Base-by-base conservation (phyloP, 2,113 vertebrate species). In the Herpailurus yagouaroundi region DNA sequence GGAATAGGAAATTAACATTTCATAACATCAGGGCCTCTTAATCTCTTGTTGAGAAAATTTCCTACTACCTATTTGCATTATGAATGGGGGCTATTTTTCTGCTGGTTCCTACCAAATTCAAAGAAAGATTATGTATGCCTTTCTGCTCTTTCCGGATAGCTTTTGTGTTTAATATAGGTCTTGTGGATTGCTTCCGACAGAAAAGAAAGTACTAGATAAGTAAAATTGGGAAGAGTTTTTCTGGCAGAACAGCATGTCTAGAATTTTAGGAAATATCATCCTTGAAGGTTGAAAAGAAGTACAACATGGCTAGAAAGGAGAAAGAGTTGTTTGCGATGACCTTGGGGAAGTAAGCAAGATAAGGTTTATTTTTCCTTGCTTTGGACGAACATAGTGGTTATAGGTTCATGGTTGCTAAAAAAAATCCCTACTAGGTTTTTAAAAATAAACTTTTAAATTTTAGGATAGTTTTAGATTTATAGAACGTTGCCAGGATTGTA, bases 111-210 rank as follows among this genome's bases (percentile, higher is more conserved):
- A 16, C 33, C n/a, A 69, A 79, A 16, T 21, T 93, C 57, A 66
- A 57, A 87, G 85, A 27, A 87, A 89, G 64, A 88, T 88, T 50
- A 12, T 31, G 21, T 68, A 8, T 31, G 10, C 16, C 25, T 33
- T 27, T 38, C 14, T 77, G 57, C 9, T 93, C 52, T 93, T 88
- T 93, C 76, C n/a, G 13, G 45, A 50, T 91, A 55, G 16, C 33
- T 92, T 94, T 85, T 94, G 21, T 89, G 15, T 94, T 95, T 79
- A 45, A 73, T 60, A 60, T 80, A 76, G 73, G 3, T 68, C 48
- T 88, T 91, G 45, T 52, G 16, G 57, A 64, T 97, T 93, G 88
- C 48, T 31, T 84, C 6, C 74, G 90, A 83, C 33, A 73, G 69
- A 93, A 84, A 83, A 83, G 4, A 85, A 55, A 52, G 52, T 36